Conservation (phyloP, 2,797 vertebrate genomes). For the Lagodon rhomboides region DNA sequence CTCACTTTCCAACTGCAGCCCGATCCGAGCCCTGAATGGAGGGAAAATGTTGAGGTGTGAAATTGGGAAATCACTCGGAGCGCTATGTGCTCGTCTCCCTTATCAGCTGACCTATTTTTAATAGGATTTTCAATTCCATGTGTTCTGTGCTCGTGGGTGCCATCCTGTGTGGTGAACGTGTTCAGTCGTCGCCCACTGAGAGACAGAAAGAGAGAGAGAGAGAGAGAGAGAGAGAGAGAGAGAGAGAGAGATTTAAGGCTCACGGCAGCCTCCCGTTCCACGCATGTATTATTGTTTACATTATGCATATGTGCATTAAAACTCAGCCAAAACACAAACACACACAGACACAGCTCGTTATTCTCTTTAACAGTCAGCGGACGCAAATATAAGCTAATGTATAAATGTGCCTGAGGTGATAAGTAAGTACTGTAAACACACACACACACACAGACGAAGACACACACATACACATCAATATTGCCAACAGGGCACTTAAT, state of each 20-base stretch:
- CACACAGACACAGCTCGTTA: background rate
- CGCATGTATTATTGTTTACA: background rate
- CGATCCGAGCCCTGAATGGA: slow-evolving; percentile 7
- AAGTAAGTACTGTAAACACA: background rate
- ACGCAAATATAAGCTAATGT: background rate
- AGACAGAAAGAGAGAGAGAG: background rate
- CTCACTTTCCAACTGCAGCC: slow-evolving; percentile 16
- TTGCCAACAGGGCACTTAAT: too few relatives aligned
- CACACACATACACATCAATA: background rate
- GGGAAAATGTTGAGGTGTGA: slow-evolving; percentile 74
- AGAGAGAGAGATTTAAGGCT: slow-evolving; percentile 41
- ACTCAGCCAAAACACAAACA: background rate
- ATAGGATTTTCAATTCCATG: slow-evolving; percentile 74
- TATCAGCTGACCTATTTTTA: slow-evolving; percentile 75
- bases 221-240: background rate
- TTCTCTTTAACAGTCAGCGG: background rate
- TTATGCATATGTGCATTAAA: background rate
- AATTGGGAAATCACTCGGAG: slow-evolving; percentile 74
- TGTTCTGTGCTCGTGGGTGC: slow-evolving; percentile 51
- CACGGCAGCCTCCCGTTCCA: background rate
- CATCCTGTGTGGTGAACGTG: slow-evolving; percentile 59
- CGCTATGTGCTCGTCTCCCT: slow-evolving; percentile 62
- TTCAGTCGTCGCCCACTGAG: slow-evolving; percentile 48
- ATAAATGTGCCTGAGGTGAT: background rate
- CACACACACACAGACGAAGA: background rate